Conservation (phyloP, 2,888 invertebrate genomes). For the Drosophila aldrichi region DNA sequence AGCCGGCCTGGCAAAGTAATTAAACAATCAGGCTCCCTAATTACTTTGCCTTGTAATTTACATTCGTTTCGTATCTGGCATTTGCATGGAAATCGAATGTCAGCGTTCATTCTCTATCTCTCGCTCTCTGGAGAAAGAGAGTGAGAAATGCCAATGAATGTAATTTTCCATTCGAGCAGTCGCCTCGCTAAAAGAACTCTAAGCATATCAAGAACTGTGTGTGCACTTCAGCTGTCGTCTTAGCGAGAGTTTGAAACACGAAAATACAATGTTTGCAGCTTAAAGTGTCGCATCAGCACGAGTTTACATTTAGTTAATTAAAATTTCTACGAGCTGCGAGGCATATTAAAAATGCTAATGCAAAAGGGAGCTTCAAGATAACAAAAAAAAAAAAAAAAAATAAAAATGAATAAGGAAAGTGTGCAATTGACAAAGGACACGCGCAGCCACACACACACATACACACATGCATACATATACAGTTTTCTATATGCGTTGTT, state of each 20-base stretch:
- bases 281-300: slow-evolving; percentile 50
- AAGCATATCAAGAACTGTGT: slow-evolving; percentile 1
- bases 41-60: slow-evolving; percentile 42
- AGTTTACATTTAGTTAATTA: slow-evolving; percentile 72
- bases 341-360: slow-evolving; percentile 27
- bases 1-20: slow-evolving; percentile 17
- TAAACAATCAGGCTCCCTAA: slow-evolving; percentile 43
- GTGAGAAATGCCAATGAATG: slow-evolving; percentile 27
- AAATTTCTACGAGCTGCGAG: slow-evolving; percentile 49
- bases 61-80: slow-evolving; percentile 22
- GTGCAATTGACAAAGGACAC: slow-evolving; percentile 33
- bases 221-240: slow-evolving; percentile 30
- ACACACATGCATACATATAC: not conserved
- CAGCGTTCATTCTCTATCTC: not conserved
- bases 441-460: not conserved
- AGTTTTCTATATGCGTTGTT: slow-evolving; percentile 15
- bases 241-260: slow-evolving; percentile 5
- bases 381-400: slow-evolving; percentile 7
- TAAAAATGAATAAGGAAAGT: slow-evolving; percentile 26
- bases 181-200: slow-evolving; percentile 9
- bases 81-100: slow-evolving; percentile 49
- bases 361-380: slow-evolving; percentile 15
- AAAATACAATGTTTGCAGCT: slow-evolving; percentile 35
- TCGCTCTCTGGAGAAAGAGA: not conserved
- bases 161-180: slow-evolving; percentile 50